phyloP scores from a whole-genome alignment of 2,888 invertebrate species.

The Agonopterix subpropinquella region DNA sequence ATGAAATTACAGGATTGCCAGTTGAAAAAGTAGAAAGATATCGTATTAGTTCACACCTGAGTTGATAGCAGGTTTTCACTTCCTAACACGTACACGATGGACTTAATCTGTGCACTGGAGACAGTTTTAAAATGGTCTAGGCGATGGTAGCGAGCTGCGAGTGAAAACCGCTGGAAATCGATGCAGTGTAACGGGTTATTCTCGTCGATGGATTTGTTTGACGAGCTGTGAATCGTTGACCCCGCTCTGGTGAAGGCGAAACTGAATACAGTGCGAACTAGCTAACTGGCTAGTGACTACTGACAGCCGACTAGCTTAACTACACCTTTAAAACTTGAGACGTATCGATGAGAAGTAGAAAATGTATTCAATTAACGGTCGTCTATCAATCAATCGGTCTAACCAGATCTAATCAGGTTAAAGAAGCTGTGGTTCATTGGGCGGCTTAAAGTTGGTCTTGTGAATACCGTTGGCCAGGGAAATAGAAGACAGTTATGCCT shows the following conservation, averaged over 20 bases:
- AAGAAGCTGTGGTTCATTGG: not conserved
- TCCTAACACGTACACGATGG: not conserved
- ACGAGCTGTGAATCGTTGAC: constrained; percentile 69
- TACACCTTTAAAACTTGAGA: not conserved
- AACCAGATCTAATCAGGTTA: not conserved
- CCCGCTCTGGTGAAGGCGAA: constrained; percentile 54
- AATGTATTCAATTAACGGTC: constrained; percentile 3
- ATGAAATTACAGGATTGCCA: too few species aligned
- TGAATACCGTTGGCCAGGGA: too few species aligned
- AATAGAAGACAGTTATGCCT: too few species aligned
- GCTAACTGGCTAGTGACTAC: constrained; percentile 14
- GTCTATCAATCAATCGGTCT: constrained; percentile 1
- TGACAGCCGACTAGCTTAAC: not conserved
- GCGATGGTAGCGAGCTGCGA: constrained; percentile 50
- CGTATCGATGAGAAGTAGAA: not conserved
- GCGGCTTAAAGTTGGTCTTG: not conserved
- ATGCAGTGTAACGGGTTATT: constrained; percentile 72
- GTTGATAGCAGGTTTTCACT: not conserved
- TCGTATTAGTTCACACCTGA: too few species aligned
- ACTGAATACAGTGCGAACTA: constrained; percentile 48
- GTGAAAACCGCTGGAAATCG: constrained; percentile 57
- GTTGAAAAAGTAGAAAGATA: too few species aligned
- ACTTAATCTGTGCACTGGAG: not conserved
- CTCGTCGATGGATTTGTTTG: constrained; percentile 71
- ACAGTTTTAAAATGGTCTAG: constrained; percentile 45